A percentile compares a stretch with the other conserved stretches of the same genome.
These are phyloP conservation scores for Pardalotus punctatus DNA, from an alignment of 2,113 vertebrate genomes.

Conservation along the genomic window DNA sequence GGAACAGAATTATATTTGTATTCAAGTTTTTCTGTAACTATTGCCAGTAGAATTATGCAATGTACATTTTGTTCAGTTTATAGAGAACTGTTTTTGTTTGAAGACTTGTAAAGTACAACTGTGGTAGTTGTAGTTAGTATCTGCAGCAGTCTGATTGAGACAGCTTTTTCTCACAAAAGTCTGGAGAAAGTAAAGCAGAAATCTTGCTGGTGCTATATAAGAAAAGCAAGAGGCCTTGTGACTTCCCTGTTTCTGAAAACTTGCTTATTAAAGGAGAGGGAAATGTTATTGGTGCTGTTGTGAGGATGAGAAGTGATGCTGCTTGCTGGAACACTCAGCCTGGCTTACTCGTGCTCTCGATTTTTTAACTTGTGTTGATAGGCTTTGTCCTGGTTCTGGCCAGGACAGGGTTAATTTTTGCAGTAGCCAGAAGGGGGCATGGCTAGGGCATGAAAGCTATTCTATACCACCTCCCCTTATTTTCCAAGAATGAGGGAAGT, in stretches of 20 bases:
- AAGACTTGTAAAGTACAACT: neutral
- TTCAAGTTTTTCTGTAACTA: neutral
- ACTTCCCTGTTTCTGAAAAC: neutral
- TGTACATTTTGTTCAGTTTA: neutral
- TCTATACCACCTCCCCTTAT: neutral
- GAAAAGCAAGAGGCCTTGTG: neutral
- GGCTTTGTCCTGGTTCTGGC: neutral
- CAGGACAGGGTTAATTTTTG: neutral
- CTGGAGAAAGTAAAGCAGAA: neutral
- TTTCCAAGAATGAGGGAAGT: rapidly evolving
- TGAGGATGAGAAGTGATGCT: neutral
- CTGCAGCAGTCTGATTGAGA: neutral
- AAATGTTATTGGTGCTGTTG: rapidly evolving
- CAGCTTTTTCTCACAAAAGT: neutral
- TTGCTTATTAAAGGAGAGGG: neutral
- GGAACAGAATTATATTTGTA: neutral
- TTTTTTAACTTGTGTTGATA: neutral
- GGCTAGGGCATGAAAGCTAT: neutral
- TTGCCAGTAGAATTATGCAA: neutral
- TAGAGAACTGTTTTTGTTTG: neutral
- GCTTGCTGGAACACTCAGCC: neutral
- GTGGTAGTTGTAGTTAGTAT: neutral
- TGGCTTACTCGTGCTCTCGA: neutral
- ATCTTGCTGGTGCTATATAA: neutral
- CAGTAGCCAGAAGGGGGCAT: neutral